Evolutionary conservation across 2,888 invertebrate genomes (phyloP).

Genomic region (Halocaridina rubra): DNA sequence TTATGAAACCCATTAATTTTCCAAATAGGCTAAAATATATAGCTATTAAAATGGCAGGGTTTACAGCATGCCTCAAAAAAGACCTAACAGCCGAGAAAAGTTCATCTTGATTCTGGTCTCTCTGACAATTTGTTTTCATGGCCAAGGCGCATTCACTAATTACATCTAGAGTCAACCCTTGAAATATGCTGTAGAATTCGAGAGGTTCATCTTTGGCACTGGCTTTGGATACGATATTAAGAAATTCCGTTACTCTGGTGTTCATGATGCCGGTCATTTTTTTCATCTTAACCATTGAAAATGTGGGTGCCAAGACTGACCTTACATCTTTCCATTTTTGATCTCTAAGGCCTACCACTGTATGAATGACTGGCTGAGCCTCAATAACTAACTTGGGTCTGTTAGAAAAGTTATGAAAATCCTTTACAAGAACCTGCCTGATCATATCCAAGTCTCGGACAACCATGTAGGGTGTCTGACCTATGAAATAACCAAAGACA

Average conservation of each 20-base stretch:
- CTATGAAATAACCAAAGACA: conserved; percentile 59
- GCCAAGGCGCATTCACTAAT: conserved; percentile 71
- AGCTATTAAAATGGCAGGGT: conserved; percentile 65
- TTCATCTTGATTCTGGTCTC: conserved; percentile 67
- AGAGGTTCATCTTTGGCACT: conserved; percentile 65
- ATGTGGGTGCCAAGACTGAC: conserved; percentile 70
- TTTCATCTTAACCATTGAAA: conserved; percentile 71
- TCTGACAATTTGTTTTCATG: conserved; percentile 68
- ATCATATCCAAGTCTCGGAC: conserved; percentile 64
- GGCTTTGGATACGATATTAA: conserved; percentile 64
- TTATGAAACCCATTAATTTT: conserved; percentile 64
- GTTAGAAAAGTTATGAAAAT: conserved; percentile 66
- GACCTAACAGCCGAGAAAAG: conserved; percentile 67
- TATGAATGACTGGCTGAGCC: conserved; percentile 56
- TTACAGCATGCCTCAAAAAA: conserved; percentile 66
- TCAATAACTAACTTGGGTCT: conserved; percentile 64
- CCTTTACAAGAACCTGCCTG: conserved; percentile 66
- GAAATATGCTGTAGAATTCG: conserved; percentile 69
- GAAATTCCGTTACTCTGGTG: conserved; percentile 68
- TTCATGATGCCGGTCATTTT: conserved; percentile 70
- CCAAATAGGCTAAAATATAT: conserved; percentile 66
- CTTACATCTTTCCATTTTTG: conserved; percentile 72
- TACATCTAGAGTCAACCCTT: conserved; percentile 71
- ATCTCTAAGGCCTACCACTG: conserved; percentile 66
- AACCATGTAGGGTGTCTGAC: conserved; percentile 47